Percentiles rank a stretch among this genome's conserved stretches.
phyloP scores from a whole-genome alignment of 2,888 invertebrate species.

The Lasiommata megera region DNA sequence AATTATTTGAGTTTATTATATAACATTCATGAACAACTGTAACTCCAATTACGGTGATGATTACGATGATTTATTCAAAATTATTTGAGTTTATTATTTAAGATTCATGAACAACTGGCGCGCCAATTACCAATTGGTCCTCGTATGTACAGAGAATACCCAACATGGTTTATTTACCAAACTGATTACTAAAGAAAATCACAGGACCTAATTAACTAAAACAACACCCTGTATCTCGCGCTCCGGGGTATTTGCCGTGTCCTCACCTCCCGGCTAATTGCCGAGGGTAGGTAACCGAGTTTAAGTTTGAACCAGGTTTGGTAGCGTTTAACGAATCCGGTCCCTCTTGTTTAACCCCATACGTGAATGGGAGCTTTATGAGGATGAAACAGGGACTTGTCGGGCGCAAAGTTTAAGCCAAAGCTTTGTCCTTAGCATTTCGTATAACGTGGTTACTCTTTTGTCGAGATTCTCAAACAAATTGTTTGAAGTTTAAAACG shows the following conservation, averaged over 20 bases:
- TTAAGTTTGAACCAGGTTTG: slow-evolving; percentile 71
- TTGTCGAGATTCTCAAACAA: slow-evolving; percentile 8
- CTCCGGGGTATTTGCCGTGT: slow-evolving; percentile 50
- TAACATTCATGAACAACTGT: not conserved
- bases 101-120: not conserved
- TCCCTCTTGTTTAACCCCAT: slow-evolving; percentile 57
- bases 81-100: not conserved
- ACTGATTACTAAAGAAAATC: slow-evolving; percentile 28
- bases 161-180: slow-evolving; percentile 13
- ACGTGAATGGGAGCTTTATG: slow-evolving; percentile 34
- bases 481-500: slow-evolving; percentile 2
- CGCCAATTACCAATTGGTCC: not conserved
- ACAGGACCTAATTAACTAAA: slow-evolving; percentile 31
- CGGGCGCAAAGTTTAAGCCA: slow-evolving; percentile 20
- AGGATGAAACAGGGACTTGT: slow-evolving; percentile 25
- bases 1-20: not conserved
- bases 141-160: not conserved
- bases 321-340: slow-evolving; percentile 69
- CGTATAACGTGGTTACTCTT: slow-evolving; percentile 2
- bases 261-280: slow-evolving; percentile 67
- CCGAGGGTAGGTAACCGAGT: slow-evolving; percentile 61
- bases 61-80: too few species aligned
- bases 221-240: slow-evolving; percentile 30
- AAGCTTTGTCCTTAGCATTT: slow-evolving; percentile 9
- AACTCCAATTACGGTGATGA: too few species aligned